Percentiles rank a stretch among this genome's conserved stretches.
These are phyloP conservation scores for Tethya wilhelma DNA, from an alignment of 37 sponge, comb jelly and placozoan species.

Conservation along the genomic window DNA sequence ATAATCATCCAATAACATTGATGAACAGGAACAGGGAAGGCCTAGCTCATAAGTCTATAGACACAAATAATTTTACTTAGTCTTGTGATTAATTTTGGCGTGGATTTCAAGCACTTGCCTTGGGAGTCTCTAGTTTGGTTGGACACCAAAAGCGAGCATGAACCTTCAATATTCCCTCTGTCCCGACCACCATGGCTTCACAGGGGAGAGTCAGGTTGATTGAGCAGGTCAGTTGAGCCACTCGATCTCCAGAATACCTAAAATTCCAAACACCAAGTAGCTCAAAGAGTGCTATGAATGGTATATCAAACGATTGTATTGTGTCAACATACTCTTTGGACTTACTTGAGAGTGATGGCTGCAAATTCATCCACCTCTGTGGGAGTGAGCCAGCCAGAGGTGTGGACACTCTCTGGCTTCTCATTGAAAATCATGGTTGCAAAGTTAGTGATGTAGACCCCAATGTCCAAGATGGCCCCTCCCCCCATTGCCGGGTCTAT, in stretches of 20 bases:
- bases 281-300: neutral
- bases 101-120: too few species aligned
- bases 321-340: neutral
- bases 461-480: slow-evolving; percentile 75
- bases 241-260: slow-evolving; percentile 55
- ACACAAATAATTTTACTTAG: neutral
- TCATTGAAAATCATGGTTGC: slow-evolving; percentile 71
- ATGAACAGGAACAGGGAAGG: too few species aligned
- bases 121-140: slow-evolving; percentile 56
- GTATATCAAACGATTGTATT: neutral
- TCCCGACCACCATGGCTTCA: slow-evolving; percentile 70
- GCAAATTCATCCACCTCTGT: slow-evolving; percentile 71
- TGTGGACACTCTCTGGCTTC: slow-evolving; percentile 55
- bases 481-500: slow-evolving; percentile 68
- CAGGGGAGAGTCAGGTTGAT: slow-evolving; percentile 22
- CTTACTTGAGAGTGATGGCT: slow-evolving; percentile 60
- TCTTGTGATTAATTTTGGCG: too few species aligned
- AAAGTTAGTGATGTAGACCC: slow-evolving; percentile 73
- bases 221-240: slow-evolving; percentile 53
- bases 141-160: slow-evolving; percentile 72
- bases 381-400: slow-evolving; percentile 33
- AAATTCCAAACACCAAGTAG: neutral
- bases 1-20: too few species aligned
- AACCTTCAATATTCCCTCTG: slow-evolving; percentile 71
- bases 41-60: too few species aligned